Evolutionary conservation across 35 echinoderm and acorn worm species (phyloP).

Genomic region (Holothuria glaberrima): DNA sequence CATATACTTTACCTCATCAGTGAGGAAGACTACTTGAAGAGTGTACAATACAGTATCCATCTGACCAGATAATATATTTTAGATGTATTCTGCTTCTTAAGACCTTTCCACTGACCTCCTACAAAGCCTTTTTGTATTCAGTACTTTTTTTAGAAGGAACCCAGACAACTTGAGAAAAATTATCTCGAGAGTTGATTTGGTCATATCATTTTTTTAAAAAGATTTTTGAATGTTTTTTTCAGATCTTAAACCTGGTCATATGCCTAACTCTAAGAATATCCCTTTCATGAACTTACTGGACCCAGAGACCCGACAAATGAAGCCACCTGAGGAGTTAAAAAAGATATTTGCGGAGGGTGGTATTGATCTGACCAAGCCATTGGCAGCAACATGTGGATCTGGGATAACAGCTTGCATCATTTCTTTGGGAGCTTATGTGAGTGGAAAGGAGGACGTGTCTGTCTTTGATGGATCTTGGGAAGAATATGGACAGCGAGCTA

Average conservation of each 20-base stretch:
- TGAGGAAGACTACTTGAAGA: no score
- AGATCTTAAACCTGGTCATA: slow-evolving; percentile 78
- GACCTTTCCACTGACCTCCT: no score
- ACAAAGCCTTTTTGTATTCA: no score
- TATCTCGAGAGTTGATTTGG: no score
- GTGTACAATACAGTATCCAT: no score
- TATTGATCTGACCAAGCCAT: slow-evolving; percentile 75
- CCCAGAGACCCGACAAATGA: slow-evolving; percentile 62
- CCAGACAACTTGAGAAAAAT: no score
- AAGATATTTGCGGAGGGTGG: slow-evolving; percentile 69
- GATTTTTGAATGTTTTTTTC: not conserved
- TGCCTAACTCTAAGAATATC: slow-evolving; percentile 76
- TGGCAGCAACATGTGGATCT: slow-evolving; percentile 77
- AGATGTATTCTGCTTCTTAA: no score
- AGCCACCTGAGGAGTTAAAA: slow-evolving; percentile 61
- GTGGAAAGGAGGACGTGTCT: slow-evolving; percentile 73
- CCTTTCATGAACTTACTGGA: slow-evolving; percentile 66
- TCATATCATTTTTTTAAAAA: no score
- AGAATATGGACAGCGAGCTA: slow-evolving; percentile 66
- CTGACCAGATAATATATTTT: no score
- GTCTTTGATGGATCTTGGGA: slow-evolving; percentile 97
- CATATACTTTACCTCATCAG: no score
- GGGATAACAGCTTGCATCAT: slow-evolving; percentile 86
- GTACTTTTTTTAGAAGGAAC: no score
- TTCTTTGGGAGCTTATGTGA: slow-evolving; percentile 64